Evolutionary conservation across 2,888 invertebrate genomes (phyloP), one percentile per base, ranked within the genome.

Genomic region (Zygothrica quintamaculata): DNA sequence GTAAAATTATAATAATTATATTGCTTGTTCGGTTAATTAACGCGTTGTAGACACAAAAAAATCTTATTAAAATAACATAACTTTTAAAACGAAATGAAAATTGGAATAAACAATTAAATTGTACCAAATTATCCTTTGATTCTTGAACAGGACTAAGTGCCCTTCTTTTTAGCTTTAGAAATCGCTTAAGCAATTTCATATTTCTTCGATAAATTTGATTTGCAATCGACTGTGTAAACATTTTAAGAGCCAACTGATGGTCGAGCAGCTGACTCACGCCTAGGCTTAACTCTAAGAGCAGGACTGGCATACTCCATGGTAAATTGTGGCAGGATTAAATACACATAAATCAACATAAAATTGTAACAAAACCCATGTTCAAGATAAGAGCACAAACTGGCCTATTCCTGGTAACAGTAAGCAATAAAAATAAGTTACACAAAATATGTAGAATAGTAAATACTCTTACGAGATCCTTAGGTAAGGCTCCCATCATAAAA

Each of bases 271-370:
- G 34, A 40, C 64, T 51, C 55, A 47, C 50, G 18, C 16, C 25
- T 22, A 18, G 13, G 46, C 40, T 56, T 36, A 50, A 25, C 26
- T n/a, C 50, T 29, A 29, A 13, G 22, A 53, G 36, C 37, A 25
- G 51, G 55, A 44, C 53, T 50, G 31, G 71, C 64, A n/a, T n/a
- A 77, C 70, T 84, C 69, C 64, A 74, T 70, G 77, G 68, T 65
- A 78, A 75, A 76, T n/a, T 65, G 71, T 66, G 73, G 40, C 55
- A 29, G 81, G 87, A 82, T 82, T 82, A 82, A 77, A 55, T 82
- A 60, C 84, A 48, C 81, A 82, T 86, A 82, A 82, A 82, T 86
- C 86, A 82, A 73, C 81, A 85, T 74, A 80, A 84, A 78, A 73
- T 61, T 53, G 46, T 69, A 59, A 80, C 70, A 86, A 80, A 86